phyloP scores from a whole-genome alignment of 2,113 vertebrate species.

The Pontoporia blainvillei region DNA sequence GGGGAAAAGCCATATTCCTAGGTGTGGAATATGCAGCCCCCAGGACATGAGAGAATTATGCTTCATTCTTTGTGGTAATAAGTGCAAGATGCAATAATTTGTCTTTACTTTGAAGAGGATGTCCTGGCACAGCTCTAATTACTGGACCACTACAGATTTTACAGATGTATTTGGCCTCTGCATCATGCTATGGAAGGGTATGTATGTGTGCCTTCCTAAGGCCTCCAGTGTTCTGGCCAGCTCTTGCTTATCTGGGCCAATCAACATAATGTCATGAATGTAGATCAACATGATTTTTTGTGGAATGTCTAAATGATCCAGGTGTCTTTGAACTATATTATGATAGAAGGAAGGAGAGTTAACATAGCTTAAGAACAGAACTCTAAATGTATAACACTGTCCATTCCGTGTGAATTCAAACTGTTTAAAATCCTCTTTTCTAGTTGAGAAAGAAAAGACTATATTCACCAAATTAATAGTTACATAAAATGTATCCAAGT shows the following conservation, averaged over 20 bases:
- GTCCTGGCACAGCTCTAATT: not conserved
- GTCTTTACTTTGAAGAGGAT: not conserved
- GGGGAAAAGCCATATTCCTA: not conserved
- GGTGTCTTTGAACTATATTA: not conserved
- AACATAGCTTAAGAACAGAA: not conserved
- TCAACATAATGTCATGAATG: not conserved
- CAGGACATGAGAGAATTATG: not conserved
- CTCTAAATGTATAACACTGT: not conserved
- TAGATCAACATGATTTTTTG: not conserved
- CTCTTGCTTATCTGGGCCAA: not conserved
- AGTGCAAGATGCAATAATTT: not conserved
- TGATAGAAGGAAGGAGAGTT: not conserved
- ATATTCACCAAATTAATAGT: not conserved
- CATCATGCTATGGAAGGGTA: not conserved
- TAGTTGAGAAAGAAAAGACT: not conserved
- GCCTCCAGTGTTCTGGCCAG: not conserved
- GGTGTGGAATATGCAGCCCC: not conserved
- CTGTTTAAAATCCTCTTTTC: not conserved
- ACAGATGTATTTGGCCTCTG: not conserved
- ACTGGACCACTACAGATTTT: not conserved
- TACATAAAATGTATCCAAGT: not conserved
- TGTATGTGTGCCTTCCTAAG: not conserved
- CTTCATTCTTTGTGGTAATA: not conserved
- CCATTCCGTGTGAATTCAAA: not conserved
- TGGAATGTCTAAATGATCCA: not conserved